Percentiles rank a stretch among this genome's conserved stretches.
These are phyloP conservation scores for Nomada fabriciana DNA, from an alignment of 2,888 invertebrate species.

Conservation along the genomic window DNA sequence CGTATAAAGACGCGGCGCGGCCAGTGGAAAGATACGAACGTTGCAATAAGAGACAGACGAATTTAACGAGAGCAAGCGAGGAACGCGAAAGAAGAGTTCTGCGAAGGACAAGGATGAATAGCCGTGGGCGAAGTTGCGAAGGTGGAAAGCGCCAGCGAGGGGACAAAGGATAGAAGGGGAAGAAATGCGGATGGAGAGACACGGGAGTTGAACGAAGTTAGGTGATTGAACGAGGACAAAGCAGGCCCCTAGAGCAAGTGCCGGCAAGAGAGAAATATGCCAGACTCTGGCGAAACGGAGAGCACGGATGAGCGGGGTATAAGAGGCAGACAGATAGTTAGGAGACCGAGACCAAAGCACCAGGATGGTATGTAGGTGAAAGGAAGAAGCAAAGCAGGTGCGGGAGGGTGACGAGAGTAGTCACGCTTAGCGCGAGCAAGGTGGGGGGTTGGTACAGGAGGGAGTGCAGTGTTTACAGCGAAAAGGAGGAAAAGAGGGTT, in stretches of 20 bases:
- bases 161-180: slow-evolving; percentile 23
- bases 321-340: slow-evolving; percentile 45
- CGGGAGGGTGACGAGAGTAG: slow-evolving; percentile 37
- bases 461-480: slow-evolving; percentile 53
- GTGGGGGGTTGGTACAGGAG: slow-evolving; percentile 26
- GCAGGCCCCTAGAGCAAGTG: slow-evolving; percentile 8
- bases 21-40: slow-evolving; percentile 28
- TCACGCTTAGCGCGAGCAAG: slow-evolving; percentile 32
- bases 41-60: slow-evolving; percentile 22
- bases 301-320: slow-evolving; percentile 4
- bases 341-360: slow-evolving; percentile 28
- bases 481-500: slow-evolving; percentile 69
- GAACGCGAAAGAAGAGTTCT: slow-evolving; percentile 23
- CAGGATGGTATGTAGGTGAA: slow-evolving; percentile 31
- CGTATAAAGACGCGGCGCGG: slow-evolving; percentile 34
- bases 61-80: slow-evolving; percentile 14
- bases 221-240: not conserved
- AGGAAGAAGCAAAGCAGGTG: slow-evolving; percentile 53
- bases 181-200: slow-evolving; percentile 1
- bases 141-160: not conserved
- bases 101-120: slow-evolving; percentile 46
- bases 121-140: slow-evolving; percentile 12
- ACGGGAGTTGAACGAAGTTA: not conserved
- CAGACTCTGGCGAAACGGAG: slow-evolving; percentile 13
- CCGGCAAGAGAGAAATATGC: slow-evolving; percentile 24